Percentiles rank a stretch among this genome's conserved stretches.
Conservation (phyloP, 2,797 vertebrate species). For the Tiaroga cobitis region DNA sequence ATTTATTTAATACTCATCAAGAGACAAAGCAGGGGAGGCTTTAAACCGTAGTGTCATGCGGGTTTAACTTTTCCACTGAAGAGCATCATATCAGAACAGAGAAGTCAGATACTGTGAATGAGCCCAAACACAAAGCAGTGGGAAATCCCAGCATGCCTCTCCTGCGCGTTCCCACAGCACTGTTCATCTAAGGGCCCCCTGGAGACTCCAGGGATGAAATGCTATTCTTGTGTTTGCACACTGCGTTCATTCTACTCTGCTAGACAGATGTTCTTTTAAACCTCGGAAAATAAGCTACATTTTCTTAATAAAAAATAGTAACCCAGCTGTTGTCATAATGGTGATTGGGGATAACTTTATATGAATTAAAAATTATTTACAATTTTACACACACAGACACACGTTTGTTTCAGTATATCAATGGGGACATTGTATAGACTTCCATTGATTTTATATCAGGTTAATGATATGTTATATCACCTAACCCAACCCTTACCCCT, state of each 20-base stretch:
- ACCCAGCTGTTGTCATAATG: neutral
- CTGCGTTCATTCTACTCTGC: constrained; percentile 7
- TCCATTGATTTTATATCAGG: neutral
- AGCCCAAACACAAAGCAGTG: constrained; percentile 4
- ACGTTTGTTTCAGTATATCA: neutral
- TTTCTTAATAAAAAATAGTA: neutral
- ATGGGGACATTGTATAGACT: neutral
- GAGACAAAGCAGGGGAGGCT: neutral
- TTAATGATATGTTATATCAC: neutral
- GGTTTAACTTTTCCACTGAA: constrained; percentile 20
- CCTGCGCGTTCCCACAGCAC: neutral
- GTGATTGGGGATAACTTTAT: neutral
- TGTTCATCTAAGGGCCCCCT: constrained; percentile 32
- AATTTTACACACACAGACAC: neutral
- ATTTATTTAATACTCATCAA: neutral
- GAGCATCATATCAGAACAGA: constrained; percentile 21
- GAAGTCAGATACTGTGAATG: neutral
- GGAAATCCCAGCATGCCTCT: constrained; percentile 35
- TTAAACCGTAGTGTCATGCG: neutral
- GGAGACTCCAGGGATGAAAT: constrained; percentile 34
- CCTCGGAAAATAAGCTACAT: neutral
- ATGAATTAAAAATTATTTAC: neutral
- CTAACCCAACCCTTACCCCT: neutral
- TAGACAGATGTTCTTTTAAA: constrained; percentile 7
- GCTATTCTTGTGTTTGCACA: constrained; percentile 39